phyloP scores from a whole-genome alignment of 1,140 invertebrate genomes.

The Stegodyphus dumicola region DNA sequence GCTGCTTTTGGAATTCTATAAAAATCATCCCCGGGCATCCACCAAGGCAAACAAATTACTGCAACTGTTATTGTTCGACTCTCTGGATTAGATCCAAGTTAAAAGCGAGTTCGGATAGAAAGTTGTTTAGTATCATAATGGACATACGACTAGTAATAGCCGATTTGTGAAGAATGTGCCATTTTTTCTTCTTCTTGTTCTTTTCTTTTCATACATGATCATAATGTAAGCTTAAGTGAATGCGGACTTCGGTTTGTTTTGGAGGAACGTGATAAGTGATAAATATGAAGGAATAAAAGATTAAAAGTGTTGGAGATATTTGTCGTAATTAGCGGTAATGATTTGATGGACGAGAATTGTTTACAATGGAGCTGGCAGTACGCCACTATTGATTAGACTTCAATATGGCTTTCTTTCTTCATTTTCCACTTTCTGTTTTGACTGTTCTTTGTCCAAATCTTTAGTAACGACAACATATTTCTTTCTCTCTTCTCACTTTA shows the following conservation, averaged over 20 bases:
- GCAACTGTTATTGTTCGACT: slow-evolving; percentile 7
- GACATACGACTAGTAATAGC: neutral
- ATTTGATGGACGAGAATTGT: neutral
- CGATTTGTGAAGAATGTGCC: neutral
- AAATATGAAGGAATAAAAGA: too few species aligned
- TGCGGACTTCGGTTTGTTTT: too few species aligned
- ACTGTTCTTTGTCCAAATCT: too few species aligned
- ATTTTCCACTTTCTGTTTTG: too few species aligned
- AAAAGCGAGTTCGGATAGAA: neutral
- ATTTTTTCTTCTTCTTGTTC: neutral
- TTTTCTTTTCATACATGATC: neutral
- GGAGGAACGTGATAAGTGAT: too few species aligned
- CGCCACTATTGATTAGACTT: too few species aligned
- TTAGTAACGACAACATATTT: too few species aligned
- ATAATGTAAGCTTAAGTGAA: too few species aligned
- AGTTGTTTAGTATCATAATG: neutral
- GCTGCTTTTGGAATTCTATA: neutral
- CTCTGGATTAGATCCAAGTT: slow-evolving; percentile 39
- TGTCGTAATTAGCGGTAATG: neutral
- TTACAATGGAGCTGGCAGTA: neutral
- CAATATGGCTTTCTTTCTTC: too few species aligned
- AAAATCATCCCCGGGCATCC: neutral
- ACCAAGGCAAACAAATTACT: slow-evolving; percentile 37
- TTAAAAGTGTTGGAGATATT: neutral
- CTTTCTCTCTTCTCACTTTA: too few species aligned